Evolutionary conservation across 2,797 vertebrate genomes (phyloP).

Genomic region (Hippocampus kuda): DNA sequence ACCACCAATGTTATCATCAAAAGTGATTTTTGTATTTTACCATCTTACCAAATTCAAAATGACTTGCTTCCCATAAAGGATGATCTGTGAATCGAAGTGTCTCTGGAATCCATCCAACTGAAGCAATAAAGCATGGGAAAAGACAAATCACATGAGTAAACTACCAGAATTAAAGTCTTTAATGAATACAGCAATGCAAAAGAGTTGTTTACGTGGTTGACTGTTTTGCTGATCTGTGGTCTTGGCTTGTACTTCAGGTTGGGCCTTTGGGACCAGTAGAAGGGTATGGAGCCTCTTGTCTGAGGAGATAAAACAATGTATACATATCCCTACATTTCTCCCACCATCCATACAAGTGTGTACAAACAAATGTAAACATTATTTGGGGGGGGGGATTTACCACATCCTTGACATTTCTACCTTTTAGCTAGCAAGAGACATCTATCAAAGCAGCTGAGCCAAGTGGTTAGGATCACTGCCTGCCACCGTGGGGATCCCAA

Average conservation of each 20-base stretch:
- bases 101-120: conserved; percentile 95
- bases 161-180: not conserved
- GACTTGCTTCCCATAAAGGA: conserved; percentile 90
- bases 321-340: not conserved
- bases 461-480: no score
- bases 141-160: conserved; percentile 1
- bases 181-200: not conserved
- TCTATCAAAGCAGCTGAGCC: not conserved
- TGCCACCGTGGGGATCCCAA: no score
- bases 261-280: conserved; percentile 96
- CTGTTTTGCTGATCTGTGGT: conserved; percentile 89
- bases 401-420: not conserved
- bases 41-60: conserved; percentile 84
- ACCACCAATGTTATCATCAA: not conserved
- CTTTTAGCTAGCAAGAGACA: not conserved
- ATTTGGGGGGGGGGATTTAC: not conserved
- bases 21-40: not conserved
- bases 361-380: not conserved
- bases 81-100: conserved; percentile 92
- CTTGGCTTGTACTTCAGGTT: conserved; percentile 94
- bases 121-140: not conserved
- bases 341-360: not conserved
- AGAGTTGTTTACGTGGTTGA: conserved; percentile 77
- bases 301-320: conserved; percentile 31
- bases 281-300: conserved; percentile 93